Conservation (phyloP, 2,113 vertebrate species). For the Percina caprodes region DNA sequence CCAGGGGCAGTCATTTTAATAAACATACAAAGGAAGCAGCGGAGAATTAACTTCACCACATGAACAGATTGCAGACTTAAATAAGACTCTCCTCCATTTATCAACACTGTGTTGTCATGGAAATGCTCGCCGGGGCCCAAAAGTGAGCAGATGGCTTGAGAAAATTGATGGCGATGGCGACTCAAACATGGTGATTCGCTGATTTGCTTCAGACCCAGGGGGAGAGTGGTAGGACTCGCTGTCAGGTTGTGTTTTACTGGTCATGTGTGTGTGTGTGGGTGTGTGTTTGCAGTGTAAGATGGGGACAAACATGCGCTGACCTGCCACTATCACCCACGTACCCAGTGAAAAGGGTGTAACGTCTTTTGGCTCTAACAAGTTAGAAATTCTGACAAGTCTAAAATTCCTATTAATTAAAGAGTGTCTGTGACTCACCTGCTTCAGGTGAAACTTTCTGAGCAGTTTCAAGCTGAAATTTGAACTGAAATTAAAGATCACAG, state of each 20-base stretch:
- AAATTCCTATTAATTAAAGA: neutral
- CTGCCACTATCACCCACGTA: neutral
- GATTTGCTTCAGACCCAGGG: slow-evolving; percentile 49
- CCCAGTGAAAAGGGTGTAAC: neutral
- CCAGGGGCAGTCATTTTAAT: slow-evolving; percentile 31
- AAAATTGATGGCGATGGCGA: slow-evolving; percentile 66
- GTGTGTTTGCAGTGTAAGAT: neutral
- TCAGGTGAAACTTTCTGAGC: neutral
- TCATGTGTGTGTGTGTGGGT: slow-evolving; percentile 9
- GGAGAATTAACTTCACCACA: slow-evolving; percentile 27
- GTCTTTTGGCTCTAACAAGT: neutral
- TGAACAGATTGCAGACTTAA: slow-evolving; percentile 69
- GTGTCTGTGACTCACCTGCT: neutral
- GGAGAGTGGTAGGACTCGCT: slow-evolving; percentile 40
- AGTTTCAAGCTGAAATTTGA: neutral
- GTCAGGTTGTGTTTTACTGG: slow-evolving; percentile 29
- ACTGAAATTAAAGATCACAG: neutral
- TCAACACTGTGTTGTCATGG: slow-evolving; percentile 74
- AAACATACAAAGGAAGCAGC: slow-evolving; percentile 24
- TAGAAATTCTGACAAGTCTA: neutral
- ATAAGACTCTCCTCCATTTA: slow-evolving; percentile 61
- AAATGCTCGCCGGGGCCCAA: slow-evolving; percentile 62
- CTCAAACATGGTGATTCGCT: slow-evolving; percentile 61
- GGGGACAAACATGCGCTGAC: slow-evolving; percentile 19
- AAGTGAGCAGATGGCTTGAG: slow-evolving; percentile 74